A percentile compares a stretch with the other conserved stretches of the same genome.
These are phyloP conservation scores for Antheraea mylitta DNA, from an alignment of 1,140 invertebrate species.

Conservation along the genomic window DNA sequence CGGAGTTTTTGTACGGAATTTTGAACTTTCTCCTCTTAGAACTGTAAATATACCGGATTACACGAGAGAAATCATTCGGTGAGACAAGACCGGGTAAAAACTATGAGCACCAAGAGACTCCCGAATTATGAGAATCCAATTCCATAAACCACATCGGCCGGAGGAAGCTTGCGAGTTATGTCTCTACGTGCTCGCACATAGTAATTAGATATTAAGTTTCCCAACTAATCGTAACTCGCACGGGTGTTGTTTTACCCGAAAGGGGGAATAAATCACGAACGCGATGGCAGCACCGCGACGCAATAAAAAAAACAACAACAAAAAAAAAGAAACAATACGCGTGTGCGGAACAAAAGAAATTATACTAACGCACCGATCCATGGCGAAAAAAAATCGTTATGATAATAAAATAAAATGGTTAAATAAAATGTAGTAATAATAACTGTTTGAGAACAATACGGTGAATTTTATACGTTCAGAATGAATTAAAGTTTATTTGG, in stretches of 20 bases:
- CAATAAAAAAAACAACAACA: conserved; percentile 60
- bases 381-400: conserved; percentile 72
- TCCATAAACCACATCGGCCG: conserved; percentile 73
- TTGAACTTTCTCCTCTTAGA: not conserved
- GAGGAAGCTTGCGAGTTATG: conserved; percentile 73
- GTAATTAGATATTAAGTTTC: conserved; percentile 76
- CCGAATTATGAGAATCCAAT: conserved; percentile 75
- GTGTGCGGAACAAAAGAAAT: conserved; percentile 72
- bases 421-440: conserved; percentile 72
- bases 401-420: conserved; percentile 75
- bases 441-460: conserved; percentile 64
- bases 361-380: conserved; percentile 63
- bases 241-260: conserved; percentile 74
- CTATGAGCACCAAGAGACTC: conserved; percentile 62
- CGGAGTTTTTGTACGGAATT: conserved; percentile 14
- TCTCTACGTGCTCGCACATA: conserved; percentile 72
- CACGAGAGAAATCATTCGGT: conserved; percentile 33
- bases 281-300: conserved; percentile 55
- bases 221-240: conserved; percentile 72
- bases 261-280: conserved; percentile 73
- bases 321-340: conserved; percentile 71
- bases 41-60: conserved; percentile 54
- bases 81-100: conserved; percentile 47
- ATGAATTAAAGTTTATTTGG: conserved; percentile 71
- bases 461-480: conserved; percentile 51